phyloP scores from a whole-genome alignment of 2,888 invertebrate species.

The Balanococcus diminutus region DNA sequence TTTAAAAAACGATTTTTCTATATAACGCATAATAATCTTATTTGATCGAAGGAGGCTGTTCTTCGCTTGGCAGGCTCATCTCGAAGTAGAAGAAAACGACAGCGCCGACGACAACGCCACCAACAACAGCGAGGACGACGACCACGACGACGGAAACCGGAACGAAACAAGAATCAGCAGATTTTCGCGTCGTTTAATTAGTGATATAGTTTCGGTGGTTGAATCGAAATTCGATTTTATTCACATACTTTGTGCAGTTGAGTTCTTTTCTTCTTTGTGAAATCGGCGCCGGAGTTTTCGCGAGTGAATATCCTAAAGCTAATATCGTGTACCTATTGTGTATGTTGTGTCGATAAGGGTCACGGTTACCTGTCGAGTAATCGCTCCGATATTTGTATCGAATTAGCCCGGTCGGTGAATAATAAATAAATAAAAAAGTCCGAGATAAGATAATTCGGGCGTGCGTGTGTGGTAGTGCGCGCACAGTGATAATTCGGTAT shows the following conservation, averaged over 20 bases:
- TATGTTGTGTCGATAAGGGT: not conserved
- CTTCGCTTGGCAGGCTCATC: not conserved
- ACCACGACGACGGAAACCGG: not conserved
- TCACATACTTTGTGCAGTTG: not conserved
- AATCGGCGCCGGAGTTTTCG: not conserved
- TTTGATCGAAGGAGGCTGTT: not conserved
- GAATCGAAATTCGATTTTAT: not conserved
- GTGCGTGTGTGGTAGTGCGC: not conserved
- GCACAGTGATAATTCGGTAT: not conserved
- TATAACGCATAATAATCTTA: not conserved
- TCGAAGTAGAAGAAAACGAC: not conserved
- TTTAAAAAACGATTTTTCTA: slow-evolving; percentile 43
- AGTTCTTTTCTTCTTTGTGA: not conserved
- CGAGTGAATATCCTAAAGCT: not conserved
- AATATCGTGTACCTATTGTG: not conserved
- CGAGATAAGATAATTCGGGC: not conserved
- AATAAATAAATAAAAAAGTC: too few species aligned
- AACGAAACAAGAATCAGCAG: not conserved
- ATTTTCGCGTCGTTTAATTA: not conserved
- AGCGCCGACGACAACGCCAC: not conserved
- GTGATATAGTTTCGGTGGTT: not conserved
- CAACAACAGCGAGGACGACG: not conserved
- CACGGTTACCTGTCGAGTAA: not conserved
- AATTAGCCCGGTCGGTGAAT: too few species aligned
- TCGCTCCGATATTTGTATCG: too few species aligned